These are phyloP conservation scores for Alcis repandata DNA, from an alignment of 2,888 invertebrate species.

Conservation along the genomic window DNA sequence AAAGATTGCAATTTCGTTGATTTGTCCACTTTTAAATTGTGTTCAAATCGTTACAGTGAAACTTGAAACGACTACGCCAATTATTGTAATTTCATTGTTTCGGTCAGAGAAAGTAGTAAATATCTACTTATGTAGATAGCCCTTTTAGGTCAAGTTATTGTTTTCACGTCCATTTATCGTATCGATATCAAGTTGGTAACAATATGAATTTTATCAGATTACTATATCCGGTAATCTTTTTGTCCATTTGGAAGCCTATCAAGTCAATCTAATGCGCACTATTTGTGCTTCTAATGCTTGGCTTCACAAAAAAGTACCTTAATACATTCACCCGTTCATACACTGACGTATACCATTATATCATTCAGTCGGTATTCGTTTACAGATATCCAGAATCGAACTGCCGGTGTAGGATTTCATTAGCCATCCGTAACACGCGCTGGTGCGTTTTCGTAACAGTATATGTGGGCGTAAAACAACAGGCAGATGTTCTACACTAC, in stretches of 20 bases:
- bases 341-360: conserved; percentile 10
- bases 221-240: conserved; percentile 30
- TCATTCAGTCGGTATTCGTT: conserved; percentile 37
- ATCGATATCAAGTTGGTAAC: conserved; percentile 46
- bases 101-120: conserved; percentile 11
- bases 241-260: conserved; percentile 38
- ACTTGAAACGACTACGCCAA: conserved; percentile 9
- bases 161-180: conserved; percentile 30
- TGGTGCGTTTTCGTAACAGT: conserved; percentile 67
- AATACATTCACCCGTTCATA: conserved; percentile 15
- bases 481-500: conserved; percentile 77
- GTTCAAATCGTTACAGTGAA: conserved; percentile 10
- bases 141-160: conserved; percentile 16
- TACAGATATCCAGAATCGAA: conserved; percentile 28
- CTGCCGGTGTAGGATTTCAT: conserved; percentile 41
- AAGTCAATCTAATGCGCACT: conserved; percentile 13
- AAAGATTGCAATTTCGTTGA: conserved; percentile 12
- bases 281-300: conserved; percentile 7
- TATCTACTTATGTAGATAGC: conserved; percentile 8
- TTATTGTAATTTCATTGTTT: conserved; percentile 10
- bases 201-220: conserved; percentile 53
- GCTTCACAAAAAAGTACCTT: conserved; percentile 19
- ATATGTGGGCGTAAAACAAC: conserved; percentile 80
- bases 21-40: conserved; percentile 6
- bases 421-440: conserved; percentile 38